Evolutionary conservation across 2,113 vertebrate genomes (phyloP).

Genomic region (Ivindomyrus marchei): DNA sequence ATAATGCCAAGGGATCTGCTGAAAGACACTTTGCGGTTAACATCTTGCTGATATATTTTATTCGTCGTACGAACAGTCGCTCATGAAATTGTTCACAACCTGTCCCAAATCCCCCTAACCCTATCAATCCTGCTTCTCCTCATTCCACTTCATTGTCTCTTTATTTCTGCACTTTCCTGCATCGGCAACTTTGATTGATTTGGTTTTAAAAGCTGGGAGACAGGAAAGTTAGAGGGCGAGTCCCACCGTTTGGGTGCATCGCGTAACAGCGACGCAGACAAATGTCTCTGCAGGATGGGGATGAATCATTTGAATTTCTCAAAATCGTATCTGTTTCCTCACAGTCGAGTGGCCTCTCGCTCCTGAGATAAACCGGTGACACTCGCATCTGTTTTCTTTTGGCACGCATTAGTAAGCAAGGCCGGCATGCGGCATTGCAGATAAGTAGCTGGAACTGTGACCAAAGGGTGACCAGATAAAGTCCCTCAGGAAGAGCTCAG

Average conservation of each 20-base stretch:
- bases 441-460: not conserved
- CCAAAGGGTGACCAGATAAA: not conserved
- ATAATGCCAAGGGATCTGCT: slow-evolving; percentile 30
- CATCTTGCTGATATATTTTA: slow-evolving; percentile 30
- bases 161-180: slow-evolving; percentile 59
- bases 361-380: slow-evolving; percentile 34
- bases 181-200: slow-evolving; percentile 62
- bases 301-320: slow-evolving; percentile 51
- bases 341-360: slow-evolving; percentile 34
- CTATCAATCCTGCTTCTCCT: slow-evolving; percentile 55
- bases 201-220: slow-evolving; percentile 48
- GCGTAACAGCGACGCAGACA: slow-evolving; percentile 58
- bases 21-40: slow-evolving; percentile 37
- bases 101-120: slow-evolving; percentile 46
- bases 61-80: slow-evolving; percentile 34
- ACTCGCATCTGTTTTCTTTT: slow-evolving; percentile 33
- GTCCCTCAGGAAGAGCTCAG: not conserved
- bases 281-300: slow-evolving; percentile 36
- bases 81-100: slow-evolving; percentile 40
- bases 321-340: slow-evolving; percentile 41
- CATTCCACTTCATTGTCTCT: slow-evolving; percentile 65
- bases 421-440: not conserved
- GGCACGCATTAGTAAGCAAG: slow-evolving; percentile 32
- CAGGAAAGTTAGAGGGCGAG: slow-evolving; percentile 51
- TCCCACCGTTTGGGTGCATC: slow-evolving; percentile 55